A percentile compares a stretch with the other conserved stretches of the same genome.
Evolutionary conservation across 2,113 vertebrate species (phyloP).

Genomic region (Anhinga anhinga): DNA sequence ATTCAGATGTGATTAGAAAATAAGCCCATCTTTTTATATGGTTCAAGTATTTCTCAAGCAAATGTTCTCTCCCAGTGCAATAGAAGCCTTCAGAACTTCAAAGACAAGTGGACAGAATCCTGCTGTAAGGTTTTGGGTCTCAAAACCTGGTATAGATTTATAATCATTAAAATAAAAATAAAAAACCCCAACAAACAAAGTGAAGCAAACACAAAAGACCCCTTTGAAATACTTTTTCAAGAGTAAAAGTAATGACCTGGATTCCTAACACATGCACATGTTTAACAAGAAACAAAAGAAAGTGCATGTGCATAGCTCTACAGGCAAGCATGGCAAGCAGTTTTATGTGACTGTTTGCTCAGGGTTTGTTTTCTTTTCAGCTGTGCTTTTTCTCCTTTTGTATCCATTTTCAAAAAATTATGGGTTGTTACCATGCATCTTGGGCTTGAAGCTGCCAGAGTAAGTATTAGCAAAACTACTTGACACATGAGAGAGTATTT

Average conservation of each 20-base stretch:
- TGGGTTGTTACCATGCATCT: neutral
- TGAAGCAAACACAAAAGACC: neutral
- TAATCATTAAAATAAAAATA: neutral
- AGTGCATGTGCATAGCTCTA: neutral
- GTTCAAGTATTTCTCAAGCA: neutral
- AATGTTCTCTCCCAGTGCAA: neutral
- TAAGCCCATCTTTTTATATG: neutral
- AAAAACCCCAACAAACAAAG: neutral
- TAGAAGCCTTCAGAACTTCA: neutral
- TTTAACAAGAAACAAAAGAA: neutral
- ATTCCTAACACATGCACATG: neutral
- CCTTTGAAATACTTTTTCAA: slow-evolving; percentile 11
- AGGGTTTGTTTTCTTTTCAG: neutral
- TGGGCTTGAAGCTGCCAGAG: neutral
- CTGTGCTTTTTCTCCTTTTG: neutral
- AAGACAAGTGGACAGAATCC: neutral
- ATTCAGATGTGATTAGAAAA: neutral
- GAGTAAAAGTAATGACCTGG: neutral
- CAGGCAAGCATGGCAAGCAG: neutral
- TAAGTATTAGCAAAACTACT: slow-evolving; percentile 38
- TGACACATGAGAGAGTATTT: slow-evolving; percentile 23
- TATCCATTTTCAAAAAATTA: neutral
- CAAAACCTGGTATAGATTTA: neutral
- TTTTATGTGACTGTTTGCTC: slow-evolving; percentile 10
- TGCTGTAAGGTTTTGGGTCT: neutral